Base-by-base conservation (phyloP, 1,140 invertebrate genomes). In the Drosophila asahinai region DNA sequence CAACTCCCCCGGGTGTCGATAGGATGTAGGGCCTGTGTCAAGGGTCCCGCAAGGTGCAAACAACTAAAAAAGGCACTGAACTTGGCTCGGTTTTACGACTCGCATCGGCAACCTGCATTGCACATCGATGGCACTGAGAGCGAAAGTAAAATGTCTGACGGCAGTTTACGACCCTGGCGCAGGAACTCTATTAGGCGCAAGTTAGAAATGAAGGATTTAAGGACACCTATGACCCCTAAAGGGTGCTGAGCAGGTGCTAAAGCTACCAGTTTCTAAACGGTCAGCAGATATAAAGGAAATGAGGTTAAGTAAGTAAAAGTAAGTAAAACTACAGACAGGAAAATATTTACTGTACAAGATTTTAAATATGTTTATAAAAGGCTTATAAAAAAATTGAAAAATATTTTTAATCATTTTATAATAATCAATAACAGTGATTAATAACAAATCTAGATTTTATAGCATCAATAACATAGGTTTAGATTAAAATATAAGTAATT, bases 11-110 rank as follows among this genome's bases (percentile, higher is more conserved):
- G 77, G 62, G 79, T 67, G 45, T 68, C 74, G 65, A 72, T 71
- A 60, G 25, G 25, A 51, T 64, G 79, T 86, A 77, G 81, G 66
- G 80, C 63, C 72, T 54, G n/a, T 22, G 12, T 33, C 5, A 36
- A 38, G 36, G 33, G 54, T 55, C 54, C 22, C 59, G 71, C 74
- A 57, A 77, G 75, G 74, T 77, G 75, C 75, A 77, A 77, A 77
- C 64, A 77, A 77, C 74, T 70, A 58, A 78, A 74, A 45, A 68
- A 77, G 64, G 64, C 51, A 71, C 63, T 71, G 67, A 68, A 71
- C 63, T 54, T 58, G 43, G 36, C 48, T 54, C 75, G 11, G 51
- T 33, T 77, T 77, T 77, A 77, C 58, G 75, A 77, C 64, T 68
- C 57, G 74, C 75, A 60, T 45, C 25, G 52, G 36, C 45, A 63